Evolutionary conservation across 1,140 invertebrate species (phyloP).

Genomic region (Luehdorfia chinensis): DNA sequence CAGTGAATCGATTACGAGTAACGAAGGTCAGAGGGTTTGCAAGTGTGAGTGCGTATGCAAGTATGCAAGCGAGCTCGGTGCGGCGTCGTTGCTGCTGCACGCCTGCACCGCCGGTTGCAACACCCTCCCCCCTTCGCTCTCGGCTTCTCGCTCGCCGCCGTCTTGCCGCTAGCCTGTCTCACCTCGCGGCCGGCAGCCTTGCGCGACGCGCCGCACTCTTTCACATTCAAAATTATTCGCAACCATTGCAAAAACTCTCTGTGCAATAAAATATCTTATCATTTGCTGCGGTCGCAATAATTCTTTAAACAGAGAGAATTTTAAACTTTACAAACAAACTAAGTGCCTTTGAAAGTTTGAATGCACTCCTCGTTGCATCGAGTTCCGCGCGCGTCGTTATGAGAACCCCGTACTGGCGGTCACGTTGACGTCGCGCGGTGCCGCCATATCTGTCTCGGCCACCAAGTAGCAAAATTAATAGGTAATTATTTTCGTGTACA

Average conservation of each 20-base stretch:
- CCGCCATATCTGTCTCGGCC: slow-evolving; percentile 80
- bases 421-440: slow-evolving; percentile 85
- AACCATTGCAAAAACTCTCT: slow-evolving; percentile 75
- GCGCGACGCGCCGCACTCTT: slow-evolving; percentile 76
- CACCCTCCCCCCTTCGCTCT: slow-evolving; percentile 71
- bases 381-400: slow-evolving; percentile 85
- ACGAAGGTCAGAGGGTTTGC: slow-evolving; percentile 68
- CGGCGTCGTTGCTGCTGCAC: slow-evolving; percentile 74
- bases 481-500: slow-evolving; percentile 75
- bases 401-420: slow-evolving; percentile 85
- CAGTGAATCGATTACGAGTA: slow-evolving; percentile 72
- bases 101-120: slow-evolving; percentile 74
- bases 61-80: slow-evolving; percentile 74
- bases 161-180: slow-evolving; percentile 74
- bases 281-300: slow-evolving; percentile 61
- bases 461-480: slow-evolving; percentile 82
- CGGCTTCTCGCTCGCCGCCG: slow-evolving; percentile 73
- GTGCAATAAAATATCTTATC: slow-evolving; percentile 68
- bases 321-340: slow-evolving; percentile 57
- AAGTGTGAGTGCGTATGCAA: slow-evolving; percentile 72
- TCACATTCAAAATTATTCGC: slow-evolving; percentile 76
- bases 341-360: slow-evolving; percentile 73
- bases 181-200: slow-evolving; percentile 74
- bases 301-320: slow-evolving; percentile 60
- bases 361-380: slow-evolving; percentile 78